phyloP scores from a whole-genome alignment of 2,113 vertebrate genomes.

The Marmota monax region DNA sequence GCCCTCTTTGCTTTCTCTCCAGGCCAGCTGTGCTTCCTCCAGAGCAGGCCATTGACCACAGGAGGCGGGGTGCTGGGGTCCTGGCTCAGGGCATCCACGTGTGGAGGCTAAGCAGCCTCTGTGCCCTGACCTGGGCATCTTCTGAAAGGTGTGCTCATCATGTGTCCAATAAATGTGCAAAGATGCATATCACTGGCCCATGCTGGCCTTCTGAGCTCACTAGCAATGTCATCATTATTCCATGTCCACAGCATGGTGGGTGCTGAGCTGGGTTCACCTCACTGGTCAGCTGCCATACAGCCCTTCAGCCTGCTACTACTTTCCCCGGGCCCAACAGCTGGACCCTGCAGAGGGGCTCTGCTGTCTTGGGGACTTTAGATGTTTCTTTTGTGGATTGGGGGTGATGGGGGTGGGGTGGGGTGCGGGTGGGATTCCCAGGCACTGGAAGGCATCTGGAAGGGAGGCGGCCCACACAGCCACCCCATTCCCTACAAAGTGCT shows the following conservation, averaged over 20 bases:
- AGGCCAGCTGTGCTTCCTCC: background rate
- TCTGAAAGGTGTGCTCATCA: background rate
- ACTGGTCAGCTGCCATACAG: background rate
- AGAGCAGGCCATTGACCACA: too few species aligned
- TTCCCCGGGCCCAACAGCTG: background rate
- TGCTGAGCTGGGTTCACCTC: background rate
- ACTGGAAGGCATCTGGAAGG: background rate
- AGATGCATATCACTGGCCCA: background rate
- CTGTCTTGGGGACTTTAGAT: background rate
- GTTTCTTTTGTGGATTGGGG: background rate
- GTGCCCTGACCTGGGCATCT: background rate
- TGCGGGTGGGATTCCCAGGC: background rate
- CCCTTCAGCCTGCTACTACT: background rate
- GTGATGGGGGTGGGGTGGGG: background rate
- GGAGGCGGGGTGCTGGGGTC: too few species aligned
- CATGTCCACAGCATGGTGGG: background rate
- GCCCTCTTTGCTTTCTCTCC: background rate
- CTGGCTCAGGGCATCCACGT: background rate
- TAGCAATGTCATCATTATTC: background rate
- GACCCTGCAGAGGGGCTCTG: background rate
- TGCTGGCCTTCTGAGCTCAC: background rate
- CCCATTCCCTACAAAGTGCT: background rate
- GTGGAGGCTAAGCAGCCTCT: background rate
- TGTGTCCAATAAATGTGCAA: background rate
- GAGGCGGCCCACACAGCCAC: fast-evolving